phyloP scores from a whole-genome alignment of 2,888 invertebrate species.

The Hemistola chrysoprasaria region DNA sequence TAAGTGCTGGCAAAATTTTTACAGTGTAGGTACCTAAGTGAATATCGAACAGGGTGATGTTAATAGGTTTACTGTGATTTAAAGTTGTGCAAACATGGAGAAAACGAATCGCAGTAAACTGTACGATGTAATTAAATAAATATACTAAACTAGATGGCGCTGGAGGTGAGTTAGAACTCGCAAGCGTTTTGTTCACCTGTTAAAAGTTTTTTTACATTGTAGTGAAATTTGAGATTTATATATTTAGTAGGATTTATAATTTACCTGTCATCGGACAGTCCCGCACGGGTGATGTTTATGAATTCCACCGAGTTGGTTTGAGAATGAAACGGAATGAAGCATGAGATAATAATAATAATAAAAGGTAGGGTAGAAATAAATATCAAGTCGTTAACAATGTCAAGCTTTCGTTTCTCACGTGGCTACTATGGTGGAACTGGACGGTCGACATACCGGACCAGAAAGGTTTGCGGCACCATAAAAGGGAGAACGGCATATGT shows the following conservation, averaged over 20 bases:
- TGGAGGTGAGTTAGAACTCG: no score
- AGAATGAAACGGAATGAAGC: slow-evolving; percentile 40
- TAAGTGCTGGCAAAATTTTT: slow-evolving; percentile 6
- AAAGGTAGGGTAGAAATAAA: no score
- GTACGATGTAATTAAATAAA: slow-evolving; percentile 14
- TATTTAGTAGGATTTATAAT: no score
- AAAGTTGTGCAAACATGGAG: slow-evolving; percentile 17
- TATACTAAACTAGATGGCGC: no score
- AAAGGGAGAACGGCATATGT: slow-evolving; percentile 63
- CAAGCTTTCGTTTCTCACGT: slow-evolving; percentile 72
- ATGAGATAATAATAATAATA: no score
- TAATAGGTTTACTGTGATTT: slow-evolving; percentile 3
- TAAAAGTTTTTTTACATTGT: no score
- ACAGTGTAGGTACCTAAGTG: neutral
- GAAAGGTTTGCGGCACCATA: slow-evolving; percentile 71
- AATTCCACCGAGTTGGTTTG: slow-evolving; percentile 44
- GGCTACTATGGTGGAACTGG: slow-evolving; percentile 62
- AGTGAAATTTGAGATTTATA: no score
- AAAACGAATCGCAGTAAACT: slow-evolving; percentile 12
- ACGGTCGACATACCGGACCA: slow-evolving; percentile 68
- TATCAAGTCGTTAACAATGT: slow-evolving; percentile 57
- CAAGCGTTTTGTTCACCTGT: no score
- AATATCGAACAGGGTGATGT: slow-evolving; percentile 3
- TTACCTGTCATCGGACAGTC: slow-evolving; percentile 30
- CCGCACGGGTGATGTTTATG: slow-evolving; percentile 33